Evolutionary conservation across 2,113 vertebrate species (phyloP).

Genomic region (Sapayoa aenigma): DNA sequence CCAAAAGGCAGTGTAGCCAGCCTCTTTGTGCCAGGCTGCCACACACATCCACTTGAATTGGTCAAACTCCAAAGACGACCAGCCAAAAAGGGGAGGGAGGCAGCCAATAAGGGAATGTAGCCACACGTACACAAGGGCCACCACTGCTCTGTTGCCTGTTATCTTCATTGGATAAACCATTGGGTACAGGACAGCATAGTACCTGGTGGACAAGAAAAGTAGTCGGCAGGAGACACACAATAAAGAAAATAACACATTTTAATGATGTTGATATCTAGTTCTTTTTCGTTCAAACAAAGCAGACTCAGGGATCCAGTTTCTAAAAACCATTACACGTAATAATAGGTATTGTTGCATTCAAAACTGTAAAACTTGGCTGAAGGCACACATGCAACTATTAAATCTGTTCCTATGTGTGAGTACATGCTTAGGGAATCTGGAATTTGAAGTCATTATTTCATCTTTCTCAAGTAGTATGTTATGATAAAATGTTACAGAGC

Average conservation of each 20-base stretch:
- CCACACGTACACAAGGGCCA: conserved; percentile 93
- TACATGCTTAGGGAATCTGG: neutral
- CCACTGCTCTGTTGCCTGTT: conserved; percentile 89
- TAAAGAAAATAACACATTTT: neutral
- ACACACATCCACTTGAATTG: conserved; percentile 97
- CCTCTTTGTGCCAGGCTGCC: conserved; percentile 90
- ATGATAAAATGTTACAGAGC: neutral
- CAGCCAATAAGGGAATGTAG: conserved; percentile 92
- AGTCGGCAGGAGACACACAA: neutral
- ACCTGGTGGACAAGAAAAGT: conserved; percentile 71
- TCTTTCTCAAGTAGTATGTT: neutral
- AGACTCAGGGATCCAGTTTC: neutral
- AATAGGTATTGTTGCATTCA: neutral
- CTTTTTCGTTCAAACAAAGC: neutral
- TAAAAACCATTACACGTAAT: neutral
- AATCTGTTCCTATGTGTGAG: neutral
- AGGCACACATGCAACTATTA: neutral
- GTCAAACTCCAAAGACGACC: conserved; percentile 94
- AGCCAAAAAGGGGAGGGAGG: conserved; percentile 93
- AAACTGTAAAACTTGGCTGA: neutral
- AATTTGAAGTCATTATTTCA: neutral
- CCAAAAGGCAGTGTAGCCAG: conserved; percentile 91
- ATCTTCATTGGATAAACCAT: conserved; percentile 99
- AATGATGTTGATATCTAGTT: neutral
- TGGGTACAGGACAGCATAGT: conserved; percentile 96